A percentile compares a stretch with the other conserved stretches of the same genome.
Conservation (phyloP, 2,797 vertebrate genomes). For the Lagodon rhomboides region DNA sequence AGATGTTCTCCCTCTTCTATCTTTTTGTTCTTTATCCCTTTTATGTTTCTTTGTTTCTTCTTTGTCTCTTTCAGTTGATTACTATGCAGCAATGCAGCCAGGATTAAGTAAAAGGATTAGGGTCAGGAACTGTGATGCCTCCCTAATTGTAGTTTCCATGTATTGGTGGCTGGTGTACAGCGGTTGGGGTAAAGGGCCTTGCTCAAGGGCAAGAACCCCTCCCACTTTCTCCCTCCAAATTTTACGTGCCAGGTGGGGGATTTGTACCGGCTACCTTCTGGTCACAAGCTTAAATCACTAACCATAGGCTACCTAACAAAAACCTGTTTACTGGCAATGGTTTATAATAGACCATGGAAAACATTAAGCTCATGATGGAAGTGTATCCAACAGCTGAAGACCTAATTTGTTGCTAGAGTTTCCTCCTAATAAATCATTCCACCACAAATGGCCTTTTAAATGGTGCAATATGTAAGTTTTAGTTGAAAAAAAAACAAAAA, state of each 20-base stretch:
- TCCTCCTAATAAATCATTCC: neutral
- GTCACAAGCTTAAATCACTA: too few species aligned
- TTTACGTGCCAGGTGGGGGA: too few species aligned
- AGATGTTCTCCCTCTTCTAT: neutral
- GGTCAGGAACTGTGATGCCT: neutral
- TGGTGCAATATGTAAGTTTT: too few species aligned
- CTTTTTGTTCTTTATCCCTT: neutral
- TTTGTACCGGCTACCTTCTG: too few species aligned
- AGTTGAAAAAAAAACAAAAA: too few species aligned
- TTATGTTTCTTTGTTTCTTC: neutral
- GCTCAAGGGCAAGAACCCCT: too few species aligned
- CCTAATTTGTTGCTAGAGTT: neutral
- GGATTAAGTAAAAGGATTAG: conserved; percentile 15
- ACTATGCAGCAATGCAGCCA: conserved; percentile 6
- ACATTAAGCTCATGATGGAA: neutral
- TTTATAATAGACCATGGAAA: neutral
- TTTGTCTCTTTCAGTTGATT: conserved; percentile 15
- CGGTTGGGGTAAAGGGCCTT: too few species aligned
- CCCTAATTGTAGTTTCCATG: neutral
- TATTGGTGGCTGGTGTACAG: neutral
- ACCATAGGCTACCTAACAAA: neutral
- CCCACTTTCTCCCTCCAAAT: too few species aligned
- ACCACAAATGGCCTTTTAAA: neutral
- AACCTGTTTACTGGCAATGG: neutral
- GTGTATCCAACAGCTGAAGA: neutral